Evolutionary conservation across 1,140 invertebrate species (phyloP), one percentile per base, ranked within the genome.

Genomic region (Zaprionus vittiger): DNA sequence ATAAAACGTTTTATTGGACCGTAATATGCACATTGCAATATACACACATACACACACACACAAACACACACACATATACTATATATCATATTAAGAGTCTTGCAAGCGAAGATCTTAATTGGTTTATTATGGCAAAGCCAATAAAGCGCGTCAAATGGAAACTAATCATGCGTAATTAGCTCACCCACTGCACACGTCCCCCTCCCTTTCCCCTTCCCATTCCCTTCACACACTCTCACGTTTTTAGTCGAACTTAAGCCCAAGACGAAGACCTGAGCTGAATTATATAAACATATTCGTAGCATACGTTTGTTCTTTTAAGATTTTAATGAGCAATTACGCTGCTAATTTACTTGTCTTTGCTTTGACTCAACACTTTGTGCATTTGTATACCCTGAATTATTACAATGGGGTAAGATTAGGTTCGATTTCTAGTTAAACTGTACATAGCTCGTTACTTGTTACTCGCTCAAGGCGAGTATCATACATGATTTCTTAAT

Each of bases 111-210:
- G 12, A 52, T 52, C 47, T 6, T 52, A 24, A 52, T 52, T 52
- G 12, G 47, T 52, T 52, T 52, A 52, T 52, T 52, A 24, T 24
- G 47, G 47, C 47, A 52, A 22, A 20, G 22, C 17, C 47, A 24
- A 52, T 24, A 52, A 52, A 52, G 17, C 20, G 47, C 47, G 11
- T n/a, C 47, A 20, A 24, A 52, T 24, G 9, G 47, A 12, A 52
- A 52, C 47, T 52, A 52, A 52, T 52, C 20, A 52, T 52, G 20
- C 47, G 12, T 52, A 24, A 52, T 52, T 24, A 22, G 47, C 17
- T 52, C 12, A 24, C 20, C 24, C 24, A 54, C 52, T n/a, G 26
- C 26, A 47, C 6, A 2, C 7, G 2, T 7, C 1, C n/a, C 2
- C 7, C 20, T 6, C n/a, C 15, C 7, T n/a, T n/a, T 2, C 7